phyloP scores from a whole-genome alignment of 2,113 vertebrate species.

The Alces alces region DNA sequence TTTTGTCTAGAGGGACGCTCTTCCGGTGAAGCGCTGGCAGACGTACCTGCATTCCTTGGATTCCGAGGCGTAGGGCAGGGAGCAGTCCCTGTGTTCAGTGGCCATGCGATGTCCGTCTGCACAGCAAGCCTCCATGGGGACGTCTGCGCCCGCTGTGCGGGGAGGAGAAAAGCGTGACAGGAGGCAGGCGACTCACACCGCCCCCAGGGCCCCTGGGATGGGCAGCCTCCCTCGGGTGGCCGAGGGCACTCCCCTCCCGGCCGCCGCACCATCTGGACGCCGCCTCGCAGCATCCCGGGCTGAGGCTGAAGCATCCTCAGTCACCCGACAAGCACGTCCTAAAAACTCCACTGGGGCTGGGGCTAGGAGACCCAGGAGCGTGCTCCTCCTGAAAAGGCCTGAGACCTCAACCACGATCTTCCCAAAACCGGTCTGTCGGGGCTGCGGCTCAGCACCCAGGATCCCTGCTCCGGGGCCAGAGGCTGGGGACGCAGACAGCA shows the following conservation, averaged over 20 bases:
- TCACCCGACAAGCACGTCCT: rapidly evolving
- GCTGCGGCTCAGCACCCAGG: not conserved
- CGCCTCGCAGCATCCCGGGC: not conserved
- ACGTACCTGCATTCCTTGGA: conserved; percentile 91
- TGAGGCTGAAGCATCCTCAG: not conserved
- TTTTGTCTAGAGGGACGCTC: rapidly evolving
- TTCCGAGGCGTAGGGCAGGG: conserved; percentile 80
- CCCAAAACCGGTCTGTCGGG: rapidly evolving
- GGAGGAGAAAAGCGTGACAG: not conserved
- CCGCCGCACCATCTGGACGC: rapidly evolving
- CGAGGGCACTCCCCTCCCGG: rapidly evolving
- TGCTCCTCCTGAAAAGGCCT: not conserved
- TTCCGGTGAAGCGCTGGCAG: rapidly evolving
- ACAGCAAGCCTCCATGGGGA: conserved; percentile 89
- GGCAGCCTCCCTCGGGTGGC: rapidly evolving
- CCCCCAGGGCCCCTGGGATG: not conserved
- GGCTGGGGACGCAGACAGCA: not conserved
- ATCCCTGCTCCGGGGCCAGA: not conserved
- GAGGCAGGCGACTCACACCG: rapidly evolving
- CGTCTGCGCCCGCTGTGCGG: conserved; percentile 71
- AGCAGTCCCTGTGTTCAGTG: conserved; percentile 83
- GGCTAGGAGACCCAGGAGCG: not conserved
- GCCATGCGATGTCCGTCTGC: conserved; percentile 86
- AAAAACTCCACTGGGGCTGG: not conserved
- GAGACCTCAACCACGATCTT: rapidly evolving